Base-by-base conservation (phyloP, 2,113 vertebrate species). In the Amazona vittata region DNA sequence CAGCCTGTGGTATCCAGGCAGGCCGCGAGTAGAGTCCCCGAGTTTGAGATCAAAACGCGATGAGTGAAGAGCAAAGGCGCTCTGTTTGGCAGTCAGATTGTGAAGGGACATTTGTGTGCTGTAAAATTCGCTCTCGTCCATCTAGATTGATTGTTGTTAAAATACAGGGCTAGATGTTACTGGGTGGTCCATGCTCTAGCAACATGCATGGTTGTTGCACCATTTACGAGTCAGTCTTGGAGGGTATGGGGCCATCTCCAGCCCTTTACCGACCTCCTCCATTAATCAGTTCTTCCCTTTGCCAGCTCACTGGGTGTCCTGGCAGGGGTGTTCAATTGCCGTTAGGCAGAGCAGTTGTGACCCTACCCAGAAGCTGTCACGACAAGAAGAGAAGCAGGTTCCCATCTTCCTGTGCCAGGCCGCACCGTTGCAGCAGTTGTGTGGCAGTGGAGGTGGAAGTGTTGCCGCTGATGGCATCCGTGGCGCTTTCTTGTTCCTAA, bases 251-350 rank as follows among this genome's bases (percentile, higher is more conserved):
- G 26, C 20, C 18, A 1, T 37, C 37, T 28, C 21, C 7, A 33
- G 28, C 53, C 33, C 31, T 63, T n/a, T 10, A 2, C 15, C 24
- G 53, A 5, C 39, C 21, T 59, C 19, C 15, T 37, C 7, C 24
- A 7, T 3, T 11, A 15, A 55, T 63, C 13, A 29, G 37, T 31
- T 24, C 7, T 12, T n/a, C 6, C 11, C 29, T 12, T 33, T 39
- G 19, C 16, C 64, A 28, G 28, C 21, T 55, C 25, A 4, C 28
- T 10, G 0, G 9, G 1, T 24, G 62, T 12, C 15, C 49, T 4
- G 4, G 0, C 1, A 29, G 53, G 35, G 31, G 24, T 39, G 1
- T 13, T 37, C 12, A 8, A 12, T 2, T 29, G 62, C 46, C 17
- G 2, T 1, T 47, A 19, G 29, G 64, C 15, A 4, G 21, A 25